Base-by-base conservation (phyloP, 2,113 vertebrate genomes). In the Oenanthe melanoleuca region DNA sequence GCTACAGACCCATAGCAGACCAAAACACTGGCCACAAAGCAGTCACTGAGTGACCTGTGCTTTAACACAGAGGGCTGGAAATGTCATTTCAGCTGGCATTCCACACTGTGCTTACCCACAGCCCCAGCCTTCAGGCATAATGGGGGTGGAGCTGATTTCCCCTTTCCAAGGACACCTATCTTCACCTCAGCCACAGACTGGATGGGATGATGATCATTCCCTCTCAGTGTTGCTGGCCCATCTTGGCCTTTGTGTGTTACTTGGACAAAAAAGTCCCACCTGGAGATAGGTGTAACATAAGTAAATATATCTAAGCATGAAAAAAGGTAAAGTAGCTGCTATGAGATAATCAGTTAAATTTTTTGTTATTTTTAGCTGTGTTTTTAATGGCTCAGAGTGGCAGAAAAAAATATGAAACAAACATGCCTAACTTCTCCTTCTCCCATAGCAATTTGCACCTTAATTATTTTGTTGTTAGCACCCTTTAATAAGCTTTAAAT, bases 41-140 rank as follows among this genome's bases (percentile, higher is more conserved):
- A 57, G 31, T 14, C 67, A 37, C 29, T 8, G 8, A 25, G 28
- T 1, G 4, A 34, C 8, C 12, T 21, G 16, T 44, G 33, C 31
- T 61, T 44, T 45, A 78, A 22, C 3, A 9, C 6, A 49, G 33
- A 53, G 23, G 11, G 34, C 17, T 82, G 33, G 15, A 82, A 64
- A 34, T 42, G 24, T n/a, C 20, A 33, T 25, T 38, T 57, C 24
- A 8, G 33, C 37, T 25, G 24, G 11, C 3, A 2, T n/a, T 52
- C 22, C 25, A 26, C 9, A 11, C 44, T 70, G 33, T 89, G 37
- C 17, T 28, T 20, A 28, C 8, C 6, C 11, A 47, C 4, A 53
- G 17, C 20, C 23, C 12, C 25, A 53, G 1, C 6, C 8, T 19
- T 81, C 20, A 44, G 34, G 20, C 0, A 1, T 61, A 8, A 5